These are phyloP conservation scores for Pempheris klunzingeri DNA, from an alignment of 2,797 vertebrate genomes.

Conservation along the genomic window DNA sequence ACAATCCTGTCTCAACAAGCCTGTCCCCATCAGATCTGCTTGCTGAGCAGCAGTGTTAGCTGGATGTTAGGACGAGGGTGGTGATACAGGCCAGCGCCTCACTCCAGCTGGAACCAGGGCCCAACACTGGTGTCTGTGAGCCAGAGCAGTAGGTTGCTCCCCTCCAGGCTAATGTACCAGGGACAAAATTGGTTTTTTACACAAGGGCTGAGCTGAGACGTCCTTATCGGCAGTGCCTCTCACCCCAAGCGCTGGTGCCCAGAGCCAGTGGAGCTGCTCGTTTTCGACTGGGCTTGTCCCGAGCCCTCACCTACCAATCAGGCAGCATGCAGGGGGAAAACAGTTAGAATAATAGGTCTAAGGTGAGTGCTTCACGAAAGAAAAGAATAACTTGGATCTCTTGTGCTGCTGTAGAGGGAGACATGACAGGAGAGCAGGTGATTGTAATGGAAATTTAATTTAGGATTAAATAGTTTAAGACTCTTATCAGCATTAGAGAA, in stretches of 20 bases:
- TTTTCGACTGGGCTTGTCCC: slow-evolving; percentile 29
- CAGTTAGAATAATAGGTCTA: slow-evolving; percentile 2
- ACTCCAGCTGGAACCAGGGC: slow-evolving; percentile 20
- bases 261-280: slow-evolving; percentile 31
- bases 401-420: slow-evolving; percentile 3
- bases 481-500: slow-evolving; percentile 22
- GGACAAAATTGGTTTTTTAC: slow-evolving; percentile 12
- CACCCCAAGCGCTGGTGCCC: slow-evolving; percentile 21
- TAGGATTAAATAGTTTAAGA: slow-evolving; percentile 18
- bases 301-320: slow-evolving; percentile 12
- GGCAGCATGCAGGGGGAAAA: not conserved
- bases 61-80: not conserved
- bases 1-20: slow-evolving; percentile 24
- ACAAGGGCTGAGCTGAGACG: slow-evolving; percentile 25
- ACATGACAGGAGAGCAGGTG: not conserved
- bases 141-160: slow-evolving; percentile 22
- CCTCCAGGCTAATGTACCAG: slow-evolving; percentile 41
- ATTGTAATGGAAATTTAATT: slow-evolving; percentile 2
- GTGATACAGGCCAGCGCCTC: slow-evolving; percentile 2
- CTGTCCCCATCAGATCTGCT: slow-evolving; percentile 19
- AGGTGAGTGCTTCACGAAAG: not conserved
- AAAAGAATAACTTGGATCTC: slow-evolving; percentile 28
- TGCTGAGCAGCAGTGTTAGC: slow-evolving; percentile 22
- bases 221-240: slow-evolving; percentile 30
- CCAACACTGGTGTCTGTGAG: slow-evolving; percentile 16